Conservation (phyloP, 2,888 invertebrate genomes). For the Agonopterix alstromeriana region DNA sequence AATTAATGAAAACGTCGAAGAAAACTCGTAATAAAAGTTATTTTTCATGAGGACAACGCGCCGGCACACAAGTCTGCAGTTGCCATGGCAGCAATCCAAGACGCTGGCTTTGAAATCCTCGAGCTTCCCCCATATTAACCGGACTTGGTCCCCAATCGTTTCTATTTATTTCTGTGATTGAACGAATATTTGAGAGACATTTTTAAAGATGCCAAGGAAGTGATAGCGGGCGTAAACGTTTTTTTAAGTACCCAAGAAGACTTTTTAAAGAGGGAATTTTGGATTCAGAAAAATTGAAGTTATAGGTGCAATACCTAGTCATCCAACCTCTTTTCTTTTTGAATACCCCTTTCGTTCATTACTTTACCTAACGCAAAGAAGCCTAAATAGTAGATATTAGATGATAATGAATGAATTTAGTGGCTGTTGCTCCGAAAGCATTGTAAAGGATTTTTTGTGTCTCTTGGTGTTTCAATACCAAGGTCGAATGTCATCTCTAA, state of each 20-base stretch:
- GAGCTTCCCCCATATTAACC: neutral
- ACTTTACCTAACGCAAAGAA: too few species aligned
- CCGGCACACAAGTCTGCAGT: neutral
- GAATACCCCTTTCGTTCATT: too few species aligned
- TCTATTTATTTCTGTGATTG: neutral
- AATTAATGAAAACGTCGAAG: neutral
- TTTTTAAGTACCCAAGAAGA: neutral
- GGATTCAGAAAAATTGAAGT: neutral
- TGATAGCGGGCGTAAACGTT: neutral
- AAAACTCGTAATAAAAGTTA: neutral
- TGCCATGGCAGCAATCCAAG: neutral
- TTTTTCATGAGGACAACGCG: neutral
- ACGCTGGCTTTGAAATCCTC: neutral
- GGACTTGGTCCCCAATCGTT: neutral
- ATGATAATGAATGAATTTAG: too few species aligned
- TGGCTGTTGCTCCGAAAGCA: too few species aligned
- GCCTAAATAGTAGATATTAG: too few species aligned
- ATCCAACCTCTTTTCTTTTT: too few species aligned
- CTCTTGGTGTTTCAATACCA: too few species aligned
- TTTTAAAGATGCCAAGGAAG: neutral
- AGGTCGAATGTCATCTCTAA: too few species aligned
- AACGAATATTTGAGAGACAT: neutral
- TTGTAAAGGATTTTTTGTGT: too few species aligned
- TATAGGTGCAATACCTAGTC: too few species aligned
- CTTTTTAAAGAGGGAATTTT: neutral